These are phyloP conservation scores for Saguinus imperator DNA, from an alignment of 2,113 vertebrate genomes.

Conservation along the genomic window DNA sequence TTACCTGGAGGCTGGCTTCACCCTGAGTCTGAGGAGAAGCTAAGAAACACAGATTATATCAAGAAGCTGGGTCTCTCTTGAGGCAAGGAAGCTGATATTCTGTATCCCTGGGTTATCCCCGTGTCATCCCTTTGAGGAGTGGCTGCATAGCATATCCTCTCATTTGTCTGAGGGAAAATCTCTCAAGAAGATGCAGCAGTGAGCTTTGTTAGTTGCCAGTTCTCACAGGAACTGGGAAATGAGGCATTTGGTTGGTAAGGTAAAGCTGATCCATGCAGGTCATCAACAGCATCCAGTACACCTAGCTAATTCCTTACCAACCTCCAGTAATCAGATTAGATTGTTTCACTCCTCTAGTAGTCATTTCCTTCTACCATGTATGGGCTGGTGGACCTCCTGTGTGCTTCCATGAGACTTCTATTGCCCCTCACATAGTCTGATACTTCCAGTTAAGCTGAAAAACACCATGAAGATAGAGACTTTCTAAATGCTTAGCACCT, in stretches of 20 bases:
- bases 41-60: neutral
- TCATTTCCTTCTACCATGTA: neutral
- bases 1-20: neutral
- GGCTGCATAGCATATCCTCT: neutral
- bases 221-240: neutral
- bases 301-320: neutral
- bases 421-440: neutral
- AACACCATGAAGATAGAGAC: neutral
- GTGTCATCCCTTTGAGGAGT: neutral
- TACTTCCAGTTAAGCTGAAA: neutral
- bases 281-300: neutral
- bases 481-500: constrained; percentile 31
- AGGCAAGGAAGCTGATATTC: neutral
- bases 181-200: neutral
- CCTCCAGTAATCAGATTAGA: neutral
- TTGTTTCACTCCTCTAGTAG: neutral
- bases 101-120: neutral
- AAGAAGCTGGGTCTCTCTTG: neutral
- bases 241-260: neutral
- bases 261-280: neutral
- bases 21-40: neutral
- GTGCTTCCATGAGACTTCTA: neutral
- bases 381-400: neutral
- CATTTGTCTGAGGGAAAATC: neutral
- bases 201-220: neutral